These are phyloP conservation scores for Linepithema humile DNA, from an alignment of 1,140 invertebrate species.

Conservation along the genomic window DNA sequence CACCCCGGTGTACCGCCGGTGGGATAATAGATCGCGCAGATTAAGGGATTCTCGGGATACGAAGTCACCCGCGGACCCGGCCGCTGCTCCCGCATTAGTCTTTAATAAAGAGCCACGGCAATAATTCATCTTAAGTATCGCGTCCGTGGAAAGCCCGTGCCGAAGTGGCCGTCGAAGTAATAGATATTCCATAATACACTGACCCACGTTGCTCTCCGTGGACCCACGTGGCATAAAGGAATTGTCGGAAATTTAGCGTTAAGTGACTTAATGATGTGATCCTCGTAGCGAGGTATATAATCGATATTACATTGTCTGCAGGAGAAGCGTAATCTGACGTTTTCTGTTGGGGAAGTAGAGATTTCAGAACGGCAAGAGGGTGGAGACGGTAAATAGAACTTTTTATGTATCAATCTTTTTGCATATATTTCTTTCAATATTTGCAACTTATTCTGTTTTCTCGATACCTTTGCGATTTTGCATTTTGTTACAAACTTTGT, in stretches of 20 bases:
- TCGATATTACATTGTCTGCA: neutral
- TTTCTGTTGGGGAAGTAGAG: neutral
- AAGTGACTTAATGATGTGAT: conserved; percentile 10
- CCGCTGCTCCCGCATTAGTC: conserved; percentile 35
- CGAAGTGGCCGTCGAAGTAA: conserved; percentile 33
- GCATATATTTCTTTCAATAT: neutral
- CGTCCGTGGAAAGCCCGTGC: conserved; percentile 20
- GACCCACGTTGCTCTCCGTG: neutral
- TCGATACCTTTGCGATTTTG: neutral
- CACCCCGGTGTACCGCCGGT: conserved; percentile 52
- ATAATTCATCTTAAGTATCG: conserved; percentile 48
- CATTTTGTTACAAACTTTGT: neutral
- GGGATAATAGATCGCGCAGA: conserved; percentile 73
- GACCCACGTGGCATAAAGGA: neutral
- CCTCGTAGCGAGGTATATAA: neutral
- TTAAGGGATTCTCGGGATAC: conserved; percentile 66
- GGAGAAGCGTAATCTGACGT: neutral
- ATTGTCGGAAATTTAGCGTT: neutral
- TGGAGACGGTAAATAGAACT: neutral
- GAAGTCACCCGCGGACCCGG: neutral
- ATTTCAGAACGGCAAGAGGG: neutral
- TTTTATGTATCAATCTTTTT: neutral
- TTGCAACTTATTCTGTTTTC: neutral
- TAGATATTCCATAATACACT: conserved; percentile 51
- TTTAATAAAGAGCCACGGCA: conserved; percentile 57